Base-by-base conservation (phyloP, 2,888 invertebrate genomes). In the Nesidiocoris tenuis region DNA sequence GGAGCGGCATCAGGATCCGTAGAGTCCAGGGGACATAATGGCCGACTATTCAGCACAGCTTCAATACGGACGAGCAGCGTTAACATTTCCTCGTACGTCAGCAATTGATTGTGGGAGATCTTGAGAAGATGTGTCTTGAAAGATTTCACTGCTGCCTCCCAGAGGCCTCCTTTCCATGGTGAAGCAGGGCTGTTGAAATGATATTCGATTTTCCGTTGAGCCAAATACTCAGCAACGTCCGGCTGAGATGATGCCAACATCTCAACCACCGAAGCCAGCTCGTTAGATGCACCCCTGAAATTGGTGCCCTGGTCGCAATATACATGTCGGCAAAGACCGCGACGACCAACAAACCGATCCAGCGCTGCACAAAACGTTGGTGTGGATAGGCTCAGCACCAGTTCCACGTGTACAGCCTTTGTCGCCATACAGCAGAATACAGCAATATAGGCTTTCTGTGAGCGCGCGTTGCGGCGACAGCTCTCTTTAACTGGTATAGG, bases 61-160 rank as follows among this genome's bases (percentile, higher is more conserved):
- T 67, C 67, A 16, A 54, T 17, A 18, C 67, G 12, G 0, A 56
- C 55, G 12, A 67, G 22, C 3, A 67, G 16, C 9, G 67, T 67
- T 9, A 18, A 54, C 54, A 67, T 55, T 25, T 67, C 55, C 19
- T 67, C 67, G 18, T 17, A 67, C n/a, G 67, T 67, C 2, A 67
- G 18, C 18, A 16, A 2, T n/a, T 17, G 67, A 55, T 67, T 21
- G 12, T 12, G 19, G 25, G 19, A 1, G 9, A 39, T 66, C 12
- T 55, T 39, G 5, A 0, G 12, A 16, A 67, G 22, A 21, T 67
- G 67, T 5, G 1, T 16, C 7, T 67, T 67, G 19, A 16, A 19
- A 16, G 67, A 67, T 21, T 67, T 67, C 1, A 55, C 55, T 2
- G 67, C 67, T 18, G 55, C 67, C 17, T 55, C 67, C 67, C 67